phyloP scores from a whole-genome alignment of 2,888 invertebrate genomes.

The Camptogramma bilineatum region DNA sequence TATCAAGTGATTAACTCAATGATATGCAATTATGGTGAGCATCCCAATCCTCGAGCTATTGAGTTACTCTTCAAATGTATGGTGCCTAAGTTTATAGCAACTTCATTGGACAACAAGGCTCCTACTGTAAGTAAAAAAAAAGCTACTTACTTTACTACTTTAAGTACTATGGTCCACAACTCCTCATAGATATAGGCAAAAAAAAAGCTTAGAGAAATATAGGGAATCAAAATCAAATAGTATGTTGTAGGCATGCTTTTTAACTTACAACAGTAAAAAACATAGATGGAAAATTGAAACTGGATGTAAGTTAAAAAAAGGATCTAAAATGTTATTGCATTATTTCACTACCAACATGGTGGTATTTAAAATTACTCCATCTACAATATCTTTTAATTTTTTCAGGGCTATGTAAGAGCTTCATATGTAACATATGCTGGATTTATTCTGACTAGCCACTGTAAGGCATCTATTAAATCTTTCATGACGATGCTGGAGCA shows the following conservation, averaged over 20 bases:
- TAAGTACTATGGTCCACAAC: too few relatives aligned
- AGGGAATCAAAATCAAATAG: too few relatives aligned
- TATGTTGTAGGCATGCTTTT: too few relatives aligned
- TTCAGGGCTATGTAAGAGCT: constrained; percentile 56
- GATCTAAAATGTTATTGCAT: too few relatives aligned
- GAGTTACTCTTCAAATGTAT: constrained; percentile 72
- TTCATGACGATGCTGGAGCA: constrained; percentile 71
- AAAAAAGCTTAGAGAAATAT: too few relatives aligned
- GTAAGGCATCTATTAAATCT: constrained; percentile 64
- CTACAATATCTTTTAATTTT: neutral
- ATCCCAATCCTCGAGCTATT: constrained; percentile 62
- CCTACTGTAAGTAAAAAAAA: constrained; percentile 63
- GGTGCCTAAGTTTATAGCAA: constrained; percentile 69
- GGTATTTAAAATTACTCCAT: too few relatives aligned
- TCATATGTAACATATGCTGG: constrained; percentile 78
- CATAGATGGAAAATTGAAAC: too few relatives aligned
- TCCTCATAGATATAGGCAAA: too few relatives aligned
- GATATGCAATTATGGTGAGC: constrained; percentile 45
- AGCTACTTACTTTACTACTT: too few relatives aligned
- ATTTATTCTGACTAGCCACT: constrained; percentile 67
- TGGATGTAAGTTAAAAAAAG: too few relatives aligned
- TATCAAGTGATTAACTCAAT: constrained; percentile 73
- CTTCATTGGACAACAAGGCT: constrained; percentile 63
- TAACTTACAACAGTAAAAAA: too few relatives aligned
- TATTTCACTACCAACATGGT: too few relatives aligned